These are phyloP conservation scores for Echeneis naucrates DNA, from an alignment of 2,797 vertebrate species.

Conservation along the genomic window DNA sequence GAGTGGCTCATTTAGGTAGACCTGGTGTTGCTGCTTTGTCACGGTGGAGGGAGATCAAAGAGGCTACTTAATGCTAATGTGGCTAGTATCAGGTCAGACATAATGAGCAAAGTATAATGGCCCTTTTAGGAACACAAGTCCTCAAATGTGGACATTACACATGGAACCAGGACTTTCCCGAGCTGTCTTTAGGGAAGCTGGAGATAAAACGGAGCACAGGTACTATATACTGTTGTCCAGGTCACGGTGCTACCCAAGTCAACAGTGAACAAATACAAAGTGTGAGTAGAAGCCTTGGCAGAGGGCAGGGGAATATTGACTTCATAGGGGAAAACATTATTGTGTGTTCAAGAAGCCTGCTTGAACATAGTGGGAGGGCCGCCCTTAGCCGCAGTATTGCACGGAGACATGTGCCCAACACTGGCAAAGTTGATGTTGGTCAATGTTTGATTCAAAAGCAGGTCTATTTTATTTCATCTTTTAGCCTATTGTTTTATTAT, in stretches of 20 bases:
- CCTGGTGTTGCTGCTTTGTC: slow-evolving; percentile 77
- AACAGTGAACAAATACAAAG: slow-evolving; percentile 67
- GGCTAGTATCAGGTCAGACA: slow-evolving; percentile 65
- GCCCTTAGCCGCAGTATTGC: slow-evolving; percentile 48
- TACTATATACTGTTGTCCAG: slow-evolving; percentile 49
- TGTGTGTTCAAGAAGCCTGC: slow-evolving; percentile 49
- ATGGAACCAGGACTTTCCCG: slow-evolving; percentile 33
- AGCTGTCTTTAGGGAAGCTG: slow-evolving; percentile 33
- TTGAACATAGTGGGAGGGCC: slow-evolving; percentile 58
- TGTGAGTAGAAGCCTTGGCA: slow-evolving; percentile 58
- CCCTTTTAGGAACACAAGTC: slow-evolving; percentile 61
- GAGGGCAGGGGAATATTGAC: slow-evolving; percentile 38
- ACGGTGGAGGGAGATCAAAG: slow-evolving; percentile 82
- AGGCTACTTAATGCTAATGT: slow-evolving; percentile 68
- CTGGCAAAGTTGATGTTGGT: slow-evolving; percentile 28
- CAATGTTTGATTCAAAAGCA: slow-evolving; percentile 39
- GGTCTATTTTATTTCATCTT: slow-evolving; percentile 22
- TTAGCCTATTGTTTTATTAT: slow-evolving; percentile 35
- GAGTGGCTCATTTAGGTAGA: slow-evolving; percentile 76
- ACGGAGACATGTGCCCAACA: slow-evolving; percentile 15
- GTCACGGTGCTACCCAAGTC: slow-evolving; percentile 56
- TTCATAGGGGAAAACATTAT: slow-evolving; percentile 36
- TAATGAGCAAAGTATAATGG: slow-evolving; percentile 75
- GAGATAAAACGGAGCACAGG: slow-evolving; percentile 55
- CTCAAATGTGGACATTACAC: slow-evolving; percentile 55